Conservation (phyloP, 2,113 vertebrate species). For the Thermophis baileyi region DNA sequence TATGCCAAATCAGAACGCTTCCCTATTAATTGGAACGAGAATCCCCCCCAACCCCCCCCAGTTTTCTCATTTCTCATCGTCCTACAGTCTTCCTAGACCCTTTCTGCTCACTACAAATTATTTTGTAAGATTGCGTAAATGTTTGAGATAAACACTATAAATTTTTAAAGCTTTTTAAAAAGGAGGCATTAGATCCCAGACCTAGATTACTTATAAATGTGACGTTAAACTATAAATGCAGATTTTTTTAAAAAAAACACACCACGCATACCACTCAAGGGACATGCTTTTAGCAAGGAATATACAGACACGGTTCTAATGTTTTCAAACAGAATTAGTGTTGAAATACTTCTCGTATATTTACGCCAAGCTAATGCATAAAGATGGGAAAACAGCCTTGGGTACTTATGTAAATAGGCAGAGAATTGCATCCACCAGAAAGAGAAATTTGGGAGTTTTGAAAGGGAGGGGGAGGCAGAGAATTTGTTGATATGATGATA, state of each 20-base stretch:
- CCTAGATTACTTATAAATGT: not conserved
- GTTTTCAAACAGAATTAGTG: constrained; percentile 13
- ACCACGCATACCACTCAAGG: not conserved
- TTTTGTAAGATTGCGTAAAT: not conserved
- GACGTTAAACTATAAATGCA: constrained; percentile 2
- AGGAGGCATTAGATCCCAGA: not conserved
- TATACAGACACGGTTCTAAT: not conserved
- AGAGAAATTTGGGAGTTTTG: not conserved
- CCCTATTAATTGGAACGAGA: not conserved
- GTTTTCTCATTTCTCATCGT: not conserved
- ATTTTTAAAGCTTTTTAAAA: not conserved
- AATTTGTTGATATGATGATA: not conserved
- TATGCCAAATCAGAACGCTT: not conserved
- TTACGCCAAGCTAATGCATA: constrained; percentile 17
- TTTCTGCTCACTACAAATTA: not conserved
- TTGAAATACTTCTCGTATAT: constrained; percentile 10
- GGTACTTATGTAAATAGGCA: not conserved
- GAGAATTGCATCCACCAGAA: not conserved
- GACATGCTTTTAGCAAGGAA: not conserved
- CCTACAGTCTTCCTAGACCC: not conserved
- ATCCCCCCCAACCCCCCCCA: too few species aligned
- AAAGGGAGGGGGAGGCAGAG: not conserved
- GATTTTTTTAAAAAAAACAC: not conserved
- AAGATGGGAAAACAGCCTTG: constrained; percentile 8
- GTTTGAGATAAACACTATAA: not conserved